Evolutionary conservation across 2,113 vertebrate species (phyloP).

Genomic region (Rhynchopsitta pachyrhyncha): DNA sequence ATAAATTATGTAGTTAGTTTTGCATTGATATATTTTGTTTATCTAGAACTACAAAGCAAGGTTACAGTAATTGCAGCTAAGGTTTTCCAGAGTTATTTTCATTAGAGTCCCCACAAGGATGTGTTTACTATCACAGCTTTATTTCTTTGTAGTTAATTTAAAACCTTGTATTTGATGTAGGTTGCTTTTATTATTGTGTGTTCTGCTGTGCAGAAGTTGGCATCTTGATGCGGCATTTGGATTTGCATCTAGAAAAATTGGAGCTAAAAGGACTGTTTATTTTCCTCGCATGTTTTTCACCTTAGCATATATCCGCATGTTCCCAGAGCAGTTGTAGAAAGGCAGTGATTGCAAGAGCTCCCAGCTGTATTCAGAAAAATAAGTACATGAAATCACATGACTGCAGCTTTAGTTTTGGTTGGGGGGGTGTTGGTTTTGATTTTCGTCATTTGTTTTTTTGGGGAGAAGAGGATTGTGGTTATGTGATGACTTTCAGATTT

Average conservation of each 20-base stretch:
- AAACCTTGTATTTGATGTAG: not conserved
- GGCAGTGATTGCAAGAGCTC: not conserved
- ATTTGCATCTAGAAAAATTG: not conserved
- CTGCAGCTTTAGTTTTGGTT: not conserved
- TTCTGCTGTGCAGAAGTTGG: not conserved
- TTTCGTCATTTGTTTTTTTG: not conserved
- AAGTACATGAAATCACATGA: rapidly evolving
- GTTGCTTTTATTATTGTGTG: not conserved
- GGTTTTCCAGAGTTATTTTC: not conserved
- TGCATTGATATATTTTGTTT: not conserved
- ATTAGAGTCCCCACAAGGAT: not conserved
- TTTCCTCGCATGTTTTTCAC: not conserved
- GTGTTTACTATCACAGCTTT: not conserved
- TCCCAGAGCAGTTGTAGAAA: not conserved
- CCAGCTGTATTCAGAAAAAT: not conserved
- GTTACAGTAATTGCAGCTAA: not conserved
- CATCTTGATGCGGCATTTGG: not conserved
- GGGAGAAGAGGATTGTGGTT: not conserved
- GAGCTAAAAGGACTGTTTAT: not conserved
- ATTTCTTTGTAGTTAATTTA: not conserved
- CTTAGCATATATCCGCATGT: not conserved
- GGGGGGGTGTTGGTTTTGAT: not conserved
- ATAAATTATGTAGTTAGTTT: not conserved
- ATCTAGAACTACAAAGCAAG: not conserved
- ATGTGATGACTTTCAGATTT: not conserved